Evolutionary conservation across 2,797 vertebrate species (phyloP).

Genomic region (Acestrorhynchus altus): DNA sequence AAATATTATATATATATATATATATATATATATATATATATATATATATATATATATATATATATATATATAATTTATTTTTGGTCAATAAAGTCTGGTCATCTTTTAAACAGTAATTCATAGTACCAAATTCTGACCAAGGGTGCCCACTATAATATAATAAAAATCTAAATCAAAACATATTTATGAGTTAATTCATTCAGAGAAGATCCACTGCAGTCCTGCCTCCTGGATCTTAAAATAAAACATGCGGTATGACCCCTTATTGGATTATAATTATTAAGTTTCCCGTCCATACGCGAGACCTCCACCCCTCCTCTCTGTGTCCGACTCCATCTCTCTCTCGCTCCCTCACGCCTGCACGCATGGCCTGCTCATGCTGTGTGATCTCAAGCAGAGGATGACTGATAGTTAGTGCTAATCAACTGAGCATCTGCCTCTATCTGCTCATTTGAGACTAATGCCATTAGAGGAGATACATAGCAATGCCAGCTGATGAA

Average conservation of each 20-base stretch:
- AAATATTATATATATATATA: too few relatives aligned
- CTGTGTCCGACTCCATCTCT: constrained; percentile 20
- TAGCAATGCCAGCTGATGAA: constrained; percentile 75
- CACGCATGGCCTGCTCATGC: constrained; percentile 56
- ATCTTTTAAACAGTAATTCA: too few relatives aligned
- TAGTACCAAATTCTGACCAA: too few relatives aligned
- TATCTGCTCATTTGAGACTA: constrained; percentile 76
- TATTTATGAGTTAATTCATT: neutral
- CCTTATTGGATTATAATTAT: constrained; percentile 54
- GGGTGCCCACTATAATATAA: too few relatives aligned
- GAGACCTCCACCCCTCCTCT: neutral
- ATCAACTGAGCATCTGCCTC: constrained; percentile 70
- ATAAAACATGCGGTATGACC: neutral
- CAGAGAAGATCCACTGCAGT: neutral
- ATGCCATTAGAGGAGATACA: constrained; percentile 78
- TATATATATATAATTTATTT: neutral
- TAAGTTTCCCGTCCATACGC: constrained; percentile 65
- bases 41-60: neutral
- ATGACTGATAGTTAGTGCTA: constrained; percentile 64
- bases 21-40: too few relatives aligned
- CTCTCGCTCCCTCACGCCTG: constrained; percentile 44
- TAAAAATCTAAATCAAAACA: neutral
- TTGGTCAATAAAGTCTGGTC: too few relatives aligned
- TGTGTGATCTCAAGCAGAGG: constrained; percentile 61
- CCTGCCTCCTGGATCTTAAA: neutral